Evolutionary conservation across 2,113 vertebrate genomes (phyloP).

Genomic region (Mionectes macconnelli): DNA sequence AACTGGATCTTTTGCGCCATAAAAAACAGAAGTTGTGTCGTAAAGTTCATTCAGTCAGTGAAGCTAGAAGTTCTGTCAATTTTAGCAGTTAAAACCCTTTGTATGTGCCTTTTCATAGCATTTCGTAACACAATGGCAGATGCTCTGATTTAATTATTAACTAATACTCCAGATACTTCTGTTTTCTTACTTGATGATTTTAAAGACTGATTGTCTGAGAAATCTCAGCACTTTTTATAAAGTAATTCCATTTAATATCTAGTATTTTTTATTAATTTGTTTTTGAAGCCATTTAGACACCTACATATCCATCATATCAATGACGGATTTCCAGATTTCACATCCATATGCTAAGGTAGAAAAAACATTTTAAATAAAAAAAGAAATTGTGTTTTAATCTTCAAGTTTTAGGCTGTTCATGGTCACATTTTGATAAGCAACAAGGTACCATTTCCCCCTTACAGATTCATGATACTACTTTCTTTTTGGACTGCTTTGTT

Average conservation of each 20-base stretch:
- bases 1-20: neutral
- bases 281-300: neutral
- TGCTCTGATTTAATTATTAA: constrained; percentile 53
- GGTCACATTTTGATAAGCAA: neutral
- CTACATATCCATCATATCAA: neutral
- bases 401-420: neutral
- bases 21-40: neutral
- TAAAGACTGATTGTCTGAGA: neutral
- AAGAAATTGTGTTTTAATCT: neutral
- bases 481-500: neutral
- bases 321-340: constrained; percentile 3
- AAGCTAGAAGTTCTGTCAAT: neutral
- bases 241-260: neutral
- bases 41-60: neutral
- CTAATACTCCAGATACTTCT: neutral
- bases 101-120: neutral
- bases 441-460: neutral
- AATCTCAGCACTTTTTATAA: neutral
- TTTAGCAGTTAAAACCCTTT: neutral
- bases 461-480: neutral
- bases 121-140: constrained; percentile 13
- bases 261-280: neutral
- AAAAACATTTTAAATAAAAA: neutral
- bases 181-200: neutral
- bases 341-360: neutral